phyloP scores from a whole-genome alignment of 1,140 invertebrate genomes.

The Ostrea denselamellosa region DNA sequence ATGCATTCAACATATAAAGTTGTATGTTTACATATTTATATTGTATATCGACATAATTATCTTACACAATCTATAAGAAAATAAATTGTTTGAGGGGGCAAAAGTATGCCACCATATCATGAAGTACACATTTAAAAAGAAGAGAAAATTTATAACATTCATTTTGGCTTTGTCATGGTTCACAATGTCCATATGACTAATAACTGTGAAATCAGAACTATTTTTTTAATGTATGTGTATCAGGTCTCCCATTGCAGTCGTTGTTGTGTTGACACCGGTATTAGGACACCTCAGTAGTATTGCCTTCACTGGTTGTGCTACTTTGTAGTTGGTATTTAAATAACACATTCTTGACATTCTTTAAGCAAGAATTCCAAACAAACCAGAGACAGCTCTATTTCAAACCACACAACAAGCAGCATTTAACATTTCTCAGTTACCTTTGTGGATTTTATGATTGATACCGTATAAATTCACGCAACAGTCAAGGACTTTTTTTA shows the following conservation, averaged over 20 bases:
- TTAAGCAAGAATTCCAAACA: conserved; percentile 8
- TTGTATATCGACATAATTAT: too few species aligned
- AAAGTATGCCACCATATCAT: too few species aligned
- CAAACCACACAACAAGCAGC: background rate
- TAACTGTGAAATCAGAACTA: conserved; percentile 28
- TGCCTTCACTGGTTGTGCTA: background rate
- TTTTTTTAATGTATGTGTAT: background rate
- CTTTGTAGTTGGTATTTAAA: conserved; percentile 31
- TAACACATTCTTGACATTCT: conserved; percentile 13
- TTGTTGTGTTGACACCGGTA: conserved; percentile 16
- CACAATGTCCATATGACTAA: background rate
- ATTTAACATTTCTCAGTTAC: conserved; percentile 32
- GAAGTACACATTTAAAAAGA: too few species aligned
- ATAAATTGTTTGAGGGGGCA: too few species aligned
- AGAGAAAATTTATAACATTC: too few species aligned
- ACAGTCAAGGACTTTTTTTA: background rate
- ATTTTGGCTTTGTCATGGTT: background rate
- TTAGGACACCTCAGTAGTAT: conserved; percentile 11
- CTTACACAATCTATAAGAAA: too few species aligned
- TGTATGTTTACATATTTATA: too few species aligned
- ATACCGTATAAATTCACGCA: background rate
- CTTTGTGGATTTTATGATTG: background rate
- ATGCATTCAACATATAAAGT: too few species aligned
- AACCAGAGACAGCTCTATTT: background rate
- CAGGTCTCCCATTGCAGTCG: background rate